Conservation (phyloP, 2,888 invertebrate genomes). For the Dasypogon diadema region DNA sequence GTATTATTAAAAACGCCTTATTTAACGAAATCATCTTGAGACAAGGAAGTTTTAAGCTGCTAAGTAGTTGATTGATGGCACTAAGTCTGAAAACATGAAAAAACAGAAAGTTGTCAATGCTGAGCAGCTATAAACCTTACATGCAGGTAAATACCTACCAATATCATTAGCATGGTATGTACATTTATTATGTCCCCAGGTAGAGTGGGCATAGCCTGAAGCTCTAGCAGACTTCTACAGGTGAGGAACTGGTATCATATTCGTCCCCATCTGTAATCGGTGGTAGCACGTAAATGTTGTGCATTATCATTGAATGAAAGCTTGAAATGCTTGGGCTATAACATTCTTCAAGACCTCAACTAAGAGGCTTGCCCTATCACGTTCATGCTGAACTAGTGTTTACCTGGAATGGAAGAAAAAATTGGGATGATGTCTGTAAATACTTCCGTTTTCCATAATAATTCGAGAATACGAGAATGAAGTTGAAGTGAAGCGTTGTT, state of each 20-base stretch:
- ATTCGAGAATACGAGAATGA: conserved; percentile 13
- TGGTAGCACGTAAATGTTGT: background rate
- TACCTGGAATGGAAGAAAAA: conserved; percentile 17
- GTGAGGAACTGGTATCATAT: background rate
- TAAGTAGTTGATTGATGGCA: conserved; percentile 30
- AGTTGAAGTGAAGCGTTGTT: background rate
- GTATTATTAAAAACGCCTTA: too few species aligned
- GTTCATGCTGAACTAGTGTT: background rate
- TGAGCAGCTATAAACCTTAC: conserved; percentile 5
- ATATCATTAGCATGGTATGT: conserved; percentile 30
- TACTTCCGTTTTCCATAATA: conserved; percentile 43
- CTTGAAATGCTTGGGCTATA: background rate
- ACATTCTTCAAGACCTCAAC: too few species aligned
- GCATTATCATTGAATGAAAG: conserved; percentile 1
- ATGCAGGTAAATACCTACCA: conserved; percentile 1
- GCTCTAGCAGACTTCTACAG: background rate
- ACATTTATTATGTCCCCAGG: background rate
- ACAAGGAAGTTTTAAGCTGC: conserved; percentile 31
- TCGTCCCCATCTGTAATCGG: background rate
- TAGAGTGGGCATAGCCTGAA: background rate
- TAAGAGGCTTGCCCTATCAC: background rate
- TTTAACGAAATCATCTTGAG: too few species aligned
- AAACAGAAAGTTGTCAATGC: conserved; percentile 42
- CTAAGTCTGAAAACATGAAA: conserved; percentile 33
- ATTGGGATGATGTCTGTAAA: conserved; percentile 36